These are phyloP conservation scores for Cairina moschata DNA, from an alignment of 2,113 vertebrate genomes.

Conservation along the genomic window DNA sequence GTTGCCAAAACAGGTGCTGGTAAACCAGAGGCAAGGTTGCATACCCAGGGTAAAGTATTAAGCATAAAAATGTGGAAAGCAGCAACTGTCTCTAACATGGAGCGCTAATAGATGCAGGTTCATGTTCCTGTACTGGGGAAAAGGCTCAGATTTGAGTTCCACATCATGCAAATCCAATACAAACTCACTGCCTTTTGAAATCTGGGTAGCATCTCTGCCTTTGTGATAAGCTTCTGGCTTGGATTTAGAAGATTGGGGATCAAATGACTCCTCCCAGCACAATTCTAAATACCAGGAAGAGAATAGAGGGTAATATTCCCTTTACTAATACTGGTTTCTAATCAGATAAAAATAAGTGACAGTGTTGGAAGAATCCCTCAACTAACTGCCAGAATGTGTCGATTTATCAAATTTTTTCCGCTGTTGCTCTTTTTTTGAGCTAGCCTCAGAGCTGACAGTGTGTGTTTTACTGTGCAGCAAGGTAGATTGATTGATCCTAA, in stretches of 20 bases:
- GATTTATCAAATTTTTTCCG: conserved; percentile 65
- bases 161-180: background rate
- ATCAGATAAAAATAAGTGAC: conserved; percentile 66
- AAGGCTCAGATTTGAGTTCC: background rate
- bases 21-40: background rate
- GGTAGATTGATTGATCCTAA: conserved; percentile 74
- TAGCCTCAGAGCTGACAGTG: conserved; percentile 47
- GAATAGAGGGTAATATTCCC: conserved; percentile 19
- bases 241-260: background rate
- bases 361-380: conserved; percentile 57
- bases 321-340: conserved; percentile 53
- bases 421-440: conserved; percentile 60
- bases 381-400: conserved; percentile 57
- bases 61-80: background rate
- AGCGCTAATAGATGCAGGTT: background rate
- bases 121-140: background rate
- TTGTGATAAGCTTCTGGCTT: background rate
- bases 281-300: background rate
- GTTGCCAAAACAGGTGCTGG: background rate
- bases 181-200: background rate
- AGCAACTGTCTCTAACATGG: background rate
- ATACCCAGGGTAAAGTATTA: accelerated
- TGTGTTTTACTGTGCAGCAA: conserved; percentile 66
- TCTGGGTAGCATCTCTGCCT: background rate
- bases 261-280: background rate